Conservation (phyloP, 1,140 invertebrate genomes). For the Oryctes rhinoceros region DNA sequence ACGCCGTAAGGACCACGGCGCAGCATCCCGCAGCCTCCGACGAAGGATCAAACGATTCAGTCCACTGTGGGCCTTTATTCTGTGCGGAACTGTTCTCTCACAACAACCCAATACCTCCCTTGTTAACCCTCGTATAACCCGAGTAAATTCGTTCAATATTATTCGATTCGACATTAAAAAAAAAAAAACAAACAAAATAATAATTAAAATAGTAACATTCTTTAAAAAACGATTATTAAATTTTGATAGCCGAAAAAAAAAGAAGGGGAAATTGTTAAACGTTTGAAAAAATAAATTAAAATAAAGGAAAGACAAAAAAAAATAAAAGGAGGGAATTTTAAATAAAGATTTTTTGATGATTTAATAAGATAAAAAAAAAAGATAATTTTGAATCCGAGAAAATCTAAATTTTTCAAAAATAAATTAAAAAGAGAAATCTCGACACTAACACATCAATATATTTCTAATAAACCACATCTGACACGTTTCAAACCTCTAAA, state of each 20-base stretch:
- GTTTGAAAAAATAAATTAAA: too few species aligned
- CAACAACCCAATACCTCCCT: conserved; percentile 35
- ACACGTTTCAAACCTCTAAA: too few species aligned
- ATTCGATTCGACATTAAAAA: neutral
- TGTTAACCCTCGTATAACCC: conserved; percentile 14
- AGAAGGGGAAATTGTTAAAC: too few species aligned
- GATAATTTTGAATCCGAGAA: too few species aligned
- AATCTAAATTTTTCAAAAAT: neutral
- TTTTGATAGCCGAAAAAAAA: too few species aligned
- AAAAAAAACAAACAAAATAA: neutral
- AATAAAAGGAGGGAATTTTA: too few species aligned
- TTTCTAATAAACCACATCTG: neutral
- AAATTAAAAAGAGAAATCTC: neutral
- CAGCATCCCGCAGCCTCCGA: conserved; percentile 19
- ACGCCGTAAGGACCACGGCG: neutral
- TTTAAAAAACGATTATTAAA: too few species aligned
- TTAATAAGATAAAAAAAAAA: too few species aligned
- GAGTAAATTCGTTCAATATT: neutral
- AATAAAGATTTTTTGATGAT: too few species aligned
- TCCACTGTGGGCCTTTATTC: conserved; percentile 39
- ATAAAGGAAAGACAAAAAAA: too few species aligned
- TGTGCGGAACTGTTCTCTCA: conserved; percentile 33
- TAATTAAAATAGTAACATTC: neutral
- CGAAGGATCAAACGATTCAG: conserved; percentile 8
- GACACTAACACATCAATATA: neutral